Conservation (phyloP, 1,140 invertebrate species). For the Conus betulinus region DNA sequence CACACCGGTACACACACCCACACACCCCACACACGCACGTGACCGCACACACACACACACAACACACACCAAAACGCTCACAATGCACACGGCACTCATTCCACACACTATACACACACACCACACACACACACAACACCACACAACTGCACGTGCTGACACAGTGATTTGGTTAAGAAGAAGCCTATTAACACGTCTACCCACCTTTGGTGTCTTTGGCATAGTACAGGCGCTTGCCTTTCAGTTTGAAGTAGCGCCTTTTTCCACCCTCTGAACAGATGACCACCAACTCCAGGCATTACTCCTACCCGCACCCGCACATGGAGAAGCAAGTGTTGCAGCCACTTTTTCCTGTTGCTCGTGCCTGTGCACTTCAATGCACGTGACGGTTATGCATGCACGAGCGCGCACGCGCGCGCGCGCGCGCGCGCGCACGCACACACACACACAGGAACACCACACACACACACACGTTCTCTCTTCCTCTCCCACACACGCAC, state of each 20-base stretch:
- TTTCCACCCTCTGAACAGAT: constrained; percentile 82
- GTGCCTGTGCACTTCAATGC: not conserved
- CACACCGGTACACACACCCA: too few species aligned
- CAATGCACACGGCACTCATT: too few species aligned
- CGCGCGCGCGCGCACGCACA: not conserved
- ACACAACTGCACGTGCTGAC: not conserved
- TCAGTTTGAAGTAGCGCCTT: constrained; percentile 88
- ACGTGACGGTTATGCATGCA: not conserved
- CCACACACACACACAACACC: not conserved
- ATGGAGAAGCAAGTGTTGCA: not conserved
- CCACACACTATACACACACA: not conserved
- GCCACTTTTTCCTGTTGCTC: not conserved
- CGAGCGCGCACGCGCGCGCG: too few species aligned
- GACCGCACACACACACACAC: too few species aligned
- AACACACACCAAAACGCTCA: too few species aligned
- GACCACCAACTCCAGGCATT: constrained; percentile 4
- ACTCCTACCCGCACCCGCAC: too few species aligned
- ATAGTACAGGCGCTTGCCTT: constrained; percentile 88
- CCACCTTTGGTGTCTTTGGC: constrained; percentile 90
- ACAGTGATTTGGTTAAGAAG: not conserved
- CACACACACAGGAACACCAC: too few species aligned
- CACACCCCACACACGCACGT: too few species aligned
- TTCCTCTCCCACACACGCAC: too few species aligned
- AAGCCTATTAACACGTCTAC: constrained; percentile 45
- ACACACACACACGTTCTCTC: too few species aligned